Evolutionary conservation across 2,888 invertebrate genomes (phyloP).

Genomic region (Flabesymbios commensalis): DNA sequence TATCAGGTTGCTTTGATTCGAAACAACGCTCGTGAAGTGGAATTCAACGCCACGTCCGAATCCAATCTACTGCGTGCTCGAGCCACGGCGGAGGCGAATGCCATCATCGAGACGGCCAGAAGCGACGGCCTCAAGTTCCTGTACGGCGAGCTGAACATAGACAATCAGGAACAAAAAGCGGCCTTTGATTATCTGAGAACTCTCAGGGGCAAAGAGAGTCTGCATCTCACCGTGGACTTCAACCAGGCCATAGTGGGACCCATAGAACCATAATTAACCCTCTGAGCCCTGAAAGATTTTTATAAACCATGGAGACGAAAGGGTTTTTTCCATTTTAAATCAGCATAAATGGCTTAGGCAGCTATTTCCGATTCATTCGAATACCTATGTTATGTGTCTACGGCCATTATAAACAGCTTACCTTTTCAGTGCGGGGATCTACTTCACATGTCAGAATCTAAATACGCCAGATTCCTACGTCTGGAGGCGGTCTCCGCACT

Average conservation of each 20-base stretch:
- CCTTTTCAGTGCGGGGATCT: too few species aligned
- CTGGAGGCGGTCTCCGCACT: too few species aligned
- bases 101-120: slow-evolving; percentile 43
- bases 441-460: too few species aligned
- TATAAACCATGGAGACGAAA: too few species aligned
- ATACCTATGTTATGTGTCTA: too few species aligned
- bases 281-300: too few species aligned
- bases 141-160: slow-evolving; percentile 40
- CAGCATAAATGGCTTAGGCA: too few species aligned
- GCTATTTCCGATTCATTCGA: too few species aligned
- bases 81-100: slow-evolving; percentile 44
- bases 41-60: slow-evolving; percentile 38
- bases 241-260: slow-evolving; percentile 36
- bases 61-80: slow-evolving; percentile 33
- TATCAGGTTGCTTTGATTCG: slow-evolving; percentile 40
- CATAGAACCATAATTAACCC: too few species aligned
- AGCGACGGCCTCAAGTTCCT: slow-evolving; percentile 42
- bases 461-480: too few species aligned
- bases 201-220: slow-evolving; percentile 40
- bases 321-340: too few species aligned
- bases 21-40: slow-evolving; percentile 45
- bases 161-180: slow-evolving; percentile 40
- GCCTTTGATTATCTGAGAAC: slow-evolving; percentile 52
- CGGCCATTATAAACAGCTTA: too few species aligned
- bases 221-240: slow-evolving; percentile 50